Evolutionary conservation across 2,113 vertebrate genomes (phyloP), one percentile per base, ranked within the genome.

Genomic region (Toxotes chatareus): DNA sequence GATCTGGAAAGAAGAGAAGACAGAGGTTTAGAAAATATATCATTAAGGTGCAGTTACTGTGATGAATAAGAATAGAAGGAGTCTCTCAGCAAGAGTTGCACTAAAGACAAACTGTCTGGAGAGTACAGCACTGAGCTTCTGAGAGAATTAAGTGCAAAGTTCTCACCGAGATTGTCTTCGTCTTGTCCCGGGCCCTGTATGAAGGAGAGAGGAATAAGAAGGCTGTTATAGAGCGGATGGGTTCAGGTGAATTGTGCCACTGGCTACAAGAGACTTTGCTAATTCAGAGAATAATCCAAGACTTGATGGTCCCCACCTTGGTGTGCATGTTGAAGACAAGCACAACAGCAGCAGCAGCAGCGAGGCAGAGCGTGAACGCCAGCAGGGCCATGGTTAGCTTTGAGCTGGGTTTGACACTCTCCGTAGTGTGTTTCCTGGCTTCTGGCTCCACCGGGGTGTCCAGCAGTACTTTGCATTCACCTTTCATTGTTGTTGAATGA

Each of bases 271-370:
- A 40, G 10, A 46, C 19, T n/a, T 38, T 13, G 40, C 3, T 16
- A 49, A 38, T 60, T 67, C 3, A 14, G 1, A 64, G 31, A 38
- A n/a, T 23, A 36, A 21, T 68, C 3, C 9, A 23, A 64, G 31
- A 32, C 11, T 12, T 51, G 32, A 27, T 27, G 38, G 7, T 23
- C 42, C 88, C 62, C 47, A 95, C 94, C 93, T 94, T 80, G 32
- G 44, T 0, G 2, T 75, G 56, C 1, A 8, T 32, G 60, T 49
- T 51, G 16, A 83, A 61, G 74, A 93, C 0, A 17, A 92, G 84
- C 14, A 91, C 10, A 1, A 63, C 73, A 21, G 12, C 70, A 2
- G 79, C 85, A 0, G 81, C 79, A 2, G 84, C 66, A 0, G 87
- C 68, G 0, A 92, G 69, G 55, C 90, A 92, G n/a, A 95, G 86